These are phyloP conservation scores for Corythornis madagascariensis DNA, from an alignment of 2,113 vertebrate genomes.

Conservation along the genomic window DNA sequence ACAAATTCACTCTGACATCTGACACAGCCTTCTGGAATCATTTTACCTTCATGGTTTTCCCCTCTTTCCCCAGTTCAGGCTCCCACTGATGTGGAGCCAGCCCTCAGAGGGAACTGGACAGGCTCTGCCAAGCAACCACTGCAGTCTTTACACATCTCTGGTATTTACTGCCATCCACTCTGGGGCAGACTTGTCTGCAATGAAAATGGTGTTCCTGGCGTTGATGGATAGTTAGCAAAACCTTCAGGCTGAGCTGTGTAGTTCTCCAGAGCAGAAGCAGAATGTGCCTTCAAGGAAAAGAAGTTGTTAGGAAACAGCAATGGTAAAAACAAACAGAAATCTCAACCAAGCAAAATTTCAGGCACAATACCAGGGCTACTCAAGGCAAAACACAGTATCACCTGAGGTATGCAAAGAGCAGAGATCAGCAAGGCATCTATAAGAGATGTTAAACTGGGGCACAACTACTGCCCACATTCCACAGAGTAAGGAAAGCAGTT, in stretches of 20 bases:
- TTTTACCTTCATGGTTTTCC: neutral
- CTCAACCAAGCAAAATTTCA: neutral
- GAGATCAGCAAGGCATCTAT: neutral
- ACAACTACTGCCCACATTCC: neutral
- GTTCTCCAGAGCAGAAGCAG: conserved; percentile 87
- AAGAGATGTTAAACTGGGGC: neutral
- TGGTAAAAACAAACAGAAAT: neutral
- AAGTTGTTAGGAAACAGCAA: conserved; percentile 20
- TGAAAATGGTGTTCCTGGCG: conserved; percentile 87
- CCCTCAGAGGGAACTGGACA: conserved; percentile 6
- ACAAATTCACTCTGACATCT: neutral
- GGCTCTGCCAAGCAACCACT: conserved; percentile 38
- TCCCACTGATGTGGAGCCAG: neutral
- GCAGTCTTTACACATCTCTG: conserved; percentile 48
- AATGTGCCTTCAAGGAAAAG: conserved; percentile 82
- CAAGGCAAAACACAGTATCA: neutral
- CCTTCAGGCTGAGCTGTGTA: conserved; percentile 89
- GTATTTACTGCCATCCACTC: conserved; percentile 91
- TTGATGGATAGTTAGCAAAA: conserved; percentile 86
- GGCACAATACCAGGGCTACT: neutral
- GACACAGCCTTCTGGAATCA: neutral
- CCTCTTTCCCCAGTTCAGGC: neutral
- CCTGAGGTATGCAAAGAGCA: neutral
- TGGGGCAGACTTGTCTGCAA: conserved; percentile 92
- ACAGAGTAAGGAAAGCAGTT: neutral